Percentiles rank a stretch among this genome's conserved stretches.
Evolutionary conservation across 2,797 vertebrate species (phyloP).

Genomic region (Sparidentex hasta): DNA sequence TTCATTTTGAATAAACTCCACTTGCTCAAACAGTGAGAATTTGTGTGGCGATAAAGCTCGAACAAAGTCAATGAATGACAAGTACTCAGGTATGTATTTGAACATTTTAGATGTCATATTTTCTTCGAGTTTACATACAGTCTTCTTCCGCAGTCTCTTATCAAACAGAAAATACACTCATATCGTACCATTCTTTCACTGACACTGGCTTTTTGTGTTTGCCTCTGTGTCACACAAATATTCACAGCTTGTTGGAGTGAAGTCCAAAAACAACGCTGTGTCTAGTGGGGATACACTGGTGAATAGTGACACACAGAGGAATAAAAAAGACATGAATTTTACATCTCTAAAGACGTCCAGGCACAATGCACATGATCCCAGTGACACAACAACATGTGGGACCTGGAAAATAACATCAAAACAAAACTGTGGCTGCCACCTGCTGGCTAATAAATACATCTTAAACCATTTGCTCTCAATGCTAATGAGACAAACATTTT

Average conservation of each 20-base stretch:
- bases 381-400: background rate
- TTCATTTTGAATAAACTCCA: constrained; percentile 74
- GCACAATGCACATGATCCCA: constrained; percentile 36
- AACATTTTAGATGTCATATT: constrained; percentile 1
- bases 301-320: background rate
- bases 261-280: constrained; percentile 19
- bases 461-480: background rate
- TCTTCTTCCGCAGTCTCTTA: background rate
- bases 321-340: constrained; percentile 10
- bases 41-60: background rate
- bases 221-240: background rate
- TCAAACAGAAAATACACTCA: background rate
- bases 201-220: background rate
- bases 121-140: background rate
- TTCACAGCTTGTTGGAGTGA: background rate
- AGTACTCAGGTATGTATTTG: background rate
- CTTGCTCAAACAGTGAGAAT: constrained; percentile 41
- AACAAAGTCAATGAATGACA: constrained; percentile 1
- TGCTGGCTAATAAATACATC: constrained; percentile 44
- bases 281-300: background rate
- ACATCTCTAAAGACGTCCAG: constrained; percentile 24
- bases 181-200: background rate
- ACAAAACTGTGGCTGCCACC: constrained; percentile 50
- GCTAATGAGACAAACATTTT: background rate
- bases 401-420: background rate